Evolutionary conservation across 2,888 invertebrate species (phyloP).

Genomic region (Caenorhabditis drosophilae): DNA sequence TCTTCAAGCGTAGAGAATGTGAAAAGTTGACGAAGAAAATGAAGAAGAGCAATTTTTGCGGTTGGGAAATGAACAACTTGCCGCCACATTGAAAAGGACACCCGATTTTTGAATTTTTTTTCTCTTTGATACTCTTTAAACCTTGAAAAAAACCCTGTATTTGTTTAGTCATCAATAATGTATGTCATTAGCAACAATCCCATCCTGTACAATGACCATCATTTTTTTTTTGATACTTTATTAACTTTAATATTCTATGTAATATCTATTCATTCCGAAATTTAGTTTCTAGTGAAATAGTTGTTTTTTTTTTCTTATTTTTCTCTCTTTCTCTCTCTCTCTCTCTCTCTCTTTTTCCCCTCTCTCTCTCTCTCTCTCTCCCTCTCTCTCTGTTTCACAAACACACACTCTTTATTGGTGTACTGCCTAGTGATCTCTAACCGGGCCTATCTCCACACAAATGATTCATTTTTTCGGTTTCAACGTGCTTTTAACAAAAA

Average conservation of each 20-base stretch:
- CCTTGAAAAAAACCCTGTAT: too few relatives aligned
- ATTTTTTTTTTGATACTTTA: too few relatives aligned
- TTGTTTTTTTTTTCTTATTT: slow-evolving; percentile 1
- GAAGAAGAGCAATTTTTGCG: neutral
- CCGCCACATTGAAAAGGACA: neutral
- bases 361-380: neutral
- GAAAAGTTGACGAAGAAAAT: too few relatives aligned
- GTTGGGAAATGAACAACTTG: slow-evolving; percentile 5
- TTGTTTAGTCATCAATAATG: too few relatives aligned
- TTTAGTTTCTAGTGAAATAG: slow-evolving; percentile 11
- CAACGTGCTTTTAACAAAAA: too few relatives aligned
- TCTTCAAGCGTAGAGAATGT: slow-evolving; percentile 45
- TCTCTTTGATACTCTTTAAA: neutral
- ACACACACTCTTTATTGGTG: slow-evolving; percentile 27
- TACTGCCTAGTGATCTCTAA: slow-evolving; percentile 46
- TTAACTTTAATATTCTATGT: too few relatives aligned
- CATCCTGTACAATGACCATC: too few relatives aligned
- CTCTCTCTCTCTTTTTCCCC: slow-evolving; percentile 25
- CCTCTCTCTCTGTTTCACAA: slow-evolving; percentile 22
- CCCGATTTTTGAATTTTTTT: neutral
- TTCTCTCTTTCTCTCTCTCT: neutral
- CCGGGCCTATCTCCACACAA: slow-evolving; percentile 8
- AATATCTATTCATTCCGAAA: neutral
- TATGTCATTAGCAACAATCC: too few relatives aligned
- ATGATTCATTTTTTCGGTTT: neutral